A percentile compares a stretch with the other conserved stretches of the same genome.
These are phyloP conservation scores for Sepiola atlantica DNA, from an alignment of 2,888 invertebrate species.

Conservation along the genomic window DNA sequence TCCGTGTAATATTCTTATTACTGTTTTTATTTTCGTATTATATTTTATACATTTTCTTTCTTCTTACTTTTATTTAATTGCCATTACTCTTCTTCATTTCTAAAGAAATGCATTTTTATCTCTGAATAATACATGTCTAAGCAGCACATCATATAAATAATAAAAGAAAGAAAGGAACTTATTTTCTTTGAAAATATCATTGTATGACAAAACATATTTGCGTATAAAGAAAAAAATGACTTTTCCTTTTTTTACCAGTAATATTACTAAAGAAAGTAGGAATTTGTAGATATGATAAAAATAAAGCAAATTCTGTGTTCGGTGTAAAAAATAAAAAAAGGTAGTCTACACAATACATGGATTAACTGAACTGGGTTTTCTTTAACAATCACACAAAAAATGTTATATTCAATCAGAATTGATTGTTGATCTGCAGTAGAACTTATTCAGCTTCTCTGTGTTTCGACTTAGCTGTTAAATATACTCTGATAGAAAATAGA, in stretches of 20 bases:
- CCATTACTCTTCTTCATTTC: neutral
- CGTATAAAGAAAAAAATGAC: neutral
- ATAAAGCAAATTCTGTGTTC: neutral
- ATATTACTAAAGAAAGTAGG: neutral
- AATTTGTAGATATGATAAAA: neutral
- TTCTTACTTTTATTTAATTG: neutral
- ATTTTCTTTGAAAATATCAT: neutral
- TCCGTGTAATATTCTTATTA: neutral
- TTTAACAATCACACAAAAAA: neutral
- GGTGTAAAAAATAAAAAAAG: neutral
- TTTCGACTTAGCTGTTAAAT: neutral
- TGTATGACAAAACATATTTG: neutral
- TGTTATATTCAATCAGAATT: neutral
- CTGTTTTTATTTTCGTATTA: neutral
- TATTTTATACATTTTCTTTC: neutral
- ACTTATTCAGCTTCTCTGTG: neutral
- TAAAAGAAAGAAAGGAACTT: neutral
- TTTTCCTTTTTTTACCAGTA: neutral
- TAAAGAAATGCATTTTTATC: neutral
- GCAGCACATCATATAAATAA: neutral
- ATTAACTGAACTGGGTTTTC: neutral
- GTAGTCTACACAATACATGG: neutral
- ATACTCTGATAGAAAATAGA: neutral
- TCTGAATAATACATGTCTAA: neutral
- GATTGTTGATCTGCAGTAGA: neutral